phyloP scores from a whole-genome alignment of 2,888 invertebrate species.

The Elegia similella region DNA sequence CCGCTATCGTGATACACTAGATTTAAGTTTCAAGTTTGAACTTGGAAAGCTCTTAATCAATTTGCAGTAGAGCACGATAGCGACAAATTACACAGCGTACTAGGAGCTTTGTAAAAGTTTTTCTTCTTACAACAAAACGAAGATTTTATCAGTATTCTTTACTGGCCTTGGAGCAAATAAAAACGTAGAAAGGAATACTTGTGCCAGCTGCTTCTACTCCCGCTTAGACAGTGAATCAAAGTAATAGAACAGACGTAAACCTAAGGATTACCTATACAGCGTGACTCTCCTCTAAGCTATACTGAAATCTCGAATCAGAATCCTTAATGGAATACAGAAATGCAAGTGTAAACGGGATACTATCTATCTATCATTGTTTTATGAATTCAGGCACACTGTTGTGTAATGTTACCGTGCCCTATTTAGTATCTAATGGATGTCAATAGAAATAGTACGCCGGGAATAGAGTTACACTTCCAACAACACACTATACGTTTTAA shows the following conservation, averaged over 20 bases:
- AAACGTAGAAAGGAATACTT: too few relatives aligned
- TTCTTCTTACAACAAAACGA: background rate
- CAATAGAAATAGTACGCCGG: constrained; percentile 72
- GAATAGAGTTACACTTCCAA: constrained; percentile 66
- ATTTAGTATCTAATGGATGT: constrained; percentile 69
- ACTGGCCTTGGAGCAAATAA: background rate
- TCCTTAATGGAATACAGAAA: too few relatives aligned
- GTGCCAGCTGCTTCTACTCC: too few relatives aligned
- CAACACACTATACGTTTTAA: constrained; percentile 48
- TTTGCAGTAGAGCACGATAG: background rate
- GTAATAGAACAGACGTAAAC: too few relatives aligned
- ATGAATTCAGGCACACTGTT: background rate
- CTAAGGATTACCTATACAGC: too few relatives aligned
- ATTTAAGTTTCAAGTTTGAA: background rate
- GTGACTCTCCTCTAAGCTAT: too few relatives aligned
- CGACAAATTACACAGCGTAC: background rate
- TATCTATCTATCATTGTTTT: background rate
- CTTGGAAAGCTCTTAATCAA: background rate
- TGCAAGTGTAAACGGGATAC: too few relatives aligned
- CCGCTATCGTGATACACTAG: background rate
- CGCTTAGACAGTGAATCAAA: too few relatives aligned
- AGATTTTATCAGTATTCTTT: background rate
- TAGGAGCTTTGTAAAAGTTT: background rate
- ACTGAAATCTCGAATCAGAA: too few relatives aligned
- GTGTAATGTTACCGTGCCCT: constrained; percentile 30